Conservation (phyloP, 2,797 vertebrate species). For the Geotria australis region DNA sequence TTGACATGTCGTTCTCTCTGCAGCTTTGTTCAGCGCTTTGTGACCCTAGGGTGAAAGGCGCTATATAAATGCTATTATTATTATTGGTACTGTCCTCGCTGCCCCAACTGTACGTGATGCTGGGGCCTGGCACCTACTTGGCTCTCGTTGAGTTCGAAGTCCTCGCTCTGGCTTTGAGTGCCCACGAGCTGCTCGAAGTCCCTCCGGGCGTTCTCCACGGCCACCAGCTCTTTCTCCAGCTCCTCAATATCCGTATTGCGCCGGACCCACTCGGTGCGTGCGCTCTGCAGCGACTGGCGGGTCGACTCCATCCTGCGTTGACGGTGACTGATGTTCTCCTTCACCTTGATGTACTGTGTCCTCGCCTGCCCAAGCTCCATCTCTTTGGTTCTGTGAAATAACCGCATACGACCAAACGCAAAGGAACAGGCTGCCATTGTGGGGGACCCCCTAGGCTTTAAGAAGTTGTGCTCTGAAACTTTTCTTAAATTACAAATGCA, state of each 20-base stretch:
- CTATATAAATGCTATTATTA: no score
- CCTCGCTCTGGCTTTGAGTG: conserved; percentile 9
- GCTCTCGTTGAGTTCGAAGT: conserved; percentile 24
- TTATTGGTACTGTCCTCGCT: no score
- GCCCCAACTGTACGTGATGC: no score
- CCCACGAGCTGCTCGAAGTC: conserved; percentile 23
- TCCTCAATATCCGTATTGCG: conserved; percentile 27
- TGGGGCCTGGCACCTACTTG: conserved; percentile 23
- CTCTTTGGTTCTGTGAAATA: conserved; percentile 24
- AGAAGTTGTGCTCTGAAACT: neutral
- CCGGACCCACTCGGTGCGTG: conserved; percentile 11
- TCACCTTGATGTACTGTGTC: conserved; percentile 47
- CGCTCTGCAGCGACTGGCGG: conserved; percentile 14
- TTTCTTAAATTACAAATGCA: neutral
- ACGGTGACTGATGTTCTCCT: conserved; percentile 46
- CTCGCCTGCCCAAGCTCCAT: conserved; percentile 20
- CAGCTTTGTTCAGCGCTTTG: no score
- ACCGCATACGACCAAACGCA: neutral
- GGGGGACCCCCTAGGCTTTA: neutral
- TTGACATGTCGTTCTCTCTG: no score
- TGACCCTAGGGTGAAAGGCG: no score
- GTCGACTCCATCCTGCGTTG: conserved; percentile 25
- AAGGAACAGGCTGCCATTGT: neutral
- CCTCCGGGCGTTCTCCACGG: conserved; percentile 25
- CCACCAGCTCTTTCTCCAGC: conserved; percentile 16